These are phyloP conservation scores for Tupaia chinensis DNA, from an alignment of 2,113 vertebrate species.

Conservation along the genomic window DNA sequence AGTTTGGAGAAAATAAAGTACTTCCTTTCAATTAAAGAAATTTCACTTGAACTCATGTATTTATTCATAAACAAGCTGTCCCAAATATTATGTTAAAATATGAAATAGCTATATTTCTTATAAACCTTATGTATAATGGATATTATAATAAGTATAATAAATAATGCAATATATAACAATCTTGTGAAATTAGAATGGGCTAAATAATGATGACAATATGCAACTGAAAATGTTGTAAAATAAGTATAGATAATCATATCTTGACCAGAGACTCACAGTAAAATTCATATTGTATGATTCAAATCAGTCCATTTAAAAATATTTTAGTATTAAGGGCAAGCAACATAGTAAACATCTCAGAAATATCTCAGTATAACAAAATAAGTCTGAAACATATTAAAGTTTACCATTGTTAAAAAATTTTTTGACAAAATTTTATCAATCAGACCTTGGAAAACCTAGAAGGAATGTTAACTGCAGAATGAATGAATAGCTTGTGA, in stretches of 20 bases:
- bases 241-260: background rate
- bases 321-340: constrained; percentile 9
- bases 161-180: background rate
- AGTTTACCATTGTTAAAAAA: constrained; percentile 35
- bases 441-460: constrained; percentile 4
- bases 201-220: constrained; percentile 12
- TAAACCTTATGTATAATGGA: background rate
- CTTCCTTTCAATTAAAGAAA: constrained; percentile 60
- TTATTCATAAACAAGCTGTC: constrained; percentile 38
- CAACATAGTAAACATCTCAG: background rate
- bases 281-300: constrained; percentile 57
- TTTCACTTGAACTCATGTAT: constrained; percentile 48
- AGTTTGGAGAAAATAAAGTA: constrained; percentile 61
- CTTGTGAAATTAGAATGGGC: background rate
- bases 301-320: background rate
- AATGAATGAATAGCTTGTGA: constrained; percentile 14
- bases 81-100: constrained; percentile 31
- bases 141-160: background rate
- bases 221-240: constrained; percentile 47
- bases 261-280: background rate
- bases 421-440: constrained; percentile 13
- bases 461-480: background rate
- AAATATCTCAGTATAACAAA: constrained; percentile 43
- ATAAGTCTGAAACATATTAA: background rate
- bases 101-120: background rate